A percentile compares a stretch with the other conserved stretches of the same genome.
Evolutionary conservation across 2,113 vertebrate species (phyloP).

Genomic region (Erythrocercus mccallii): DNA sequence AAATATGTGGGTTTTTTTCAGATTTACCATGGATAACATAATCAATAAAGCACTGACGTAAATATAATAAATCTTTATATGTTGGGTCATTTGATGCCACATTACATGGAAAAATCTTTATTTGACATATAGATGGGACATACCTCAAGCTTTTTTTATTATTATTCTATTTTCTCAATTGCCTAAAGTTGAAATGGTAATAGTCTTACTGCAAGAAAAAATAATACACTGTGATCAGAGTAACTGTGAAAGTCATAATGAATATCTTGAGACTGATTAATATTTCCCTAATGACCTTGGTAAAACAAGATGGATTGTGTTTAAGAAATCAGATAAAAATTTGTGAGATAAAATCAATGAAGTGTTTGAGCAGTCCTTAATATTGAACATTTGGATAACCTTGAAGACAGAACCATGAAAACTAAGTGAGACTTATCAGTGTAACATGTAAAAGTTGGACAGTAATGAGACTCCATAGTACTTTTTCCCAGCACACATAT

Average conservation of each 20-base stretch:
- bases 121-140: neutral
- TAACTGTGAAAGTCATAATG: neutral
- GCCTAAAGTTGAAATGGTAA: neutral
- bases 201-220: neutral
- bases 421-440: neutral
- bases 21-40: neutral
- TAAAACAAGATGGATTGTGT: neutral
- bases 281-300: neutral
- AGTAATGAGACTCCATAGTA: neutral
- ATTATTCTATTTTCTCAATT: neutral
- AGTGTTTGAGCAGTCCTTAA: neutral
- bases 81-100: neutral
- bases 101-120: neutral
- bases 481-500: neutral
- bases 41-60: neutral
- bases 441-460: neutral
- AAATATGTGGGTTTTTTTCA: fast-evolving
- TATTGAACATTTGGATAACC: neutral
- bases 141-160: neutral
- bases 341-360: neutral
- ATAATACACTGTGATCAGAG: neutral
- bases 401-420: neutral
- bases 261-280: neutral
- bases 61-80: neutral
- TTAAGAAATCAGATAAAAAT: neutral